Evolutionary conservation across 37 sponge, comb jelly and placozoan species (phyloP), one percentile per base, ranked within the genome.

Genomic region (Corticium candelabrum): DNA sequence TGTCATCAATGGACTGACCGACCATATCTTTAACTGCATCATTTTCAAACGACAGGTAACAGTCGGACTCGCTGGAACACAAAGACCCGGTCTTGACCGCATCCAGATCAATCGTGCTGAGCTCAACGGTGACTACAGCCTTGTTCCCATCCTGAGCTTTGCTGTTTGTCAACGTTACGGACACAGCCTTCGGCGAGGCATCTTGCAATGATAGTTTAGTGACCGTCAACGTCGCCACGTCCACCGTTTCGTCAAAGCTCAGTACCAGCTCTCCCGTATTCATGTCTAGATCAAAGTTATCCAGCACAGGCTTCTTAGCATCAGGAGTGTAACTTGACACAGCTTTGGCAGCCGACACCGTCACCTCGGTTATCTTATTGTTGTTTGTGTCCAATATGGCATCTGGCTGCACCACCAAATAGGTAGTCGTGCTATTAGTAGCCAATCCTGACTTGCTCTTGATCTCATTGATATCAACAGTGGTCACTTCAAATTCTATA

Each of bases 231-330:
- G 84, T 85, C 21, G 36, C 50, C 2, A 57, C 80, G 2, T 90
- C 88, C 15, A 94, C 76, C 1, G 84, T 90, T 37, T 94, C 94
- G 15, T 83, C 69, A 67, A 94, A 94, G 31, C 88, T 94, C 3
- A 94, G 82, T 2, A 77, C 78, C 37, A 94, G 82, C 0, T 39
- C 83, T 2, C 88, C 88, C 11, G 39, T 40, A 79, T 87, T 81
- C 15, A 85, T 27, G 68, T 90, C 75, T 2, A 93, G 72, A 32
- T 71, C 80, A 75, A 93, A 93, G 21, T 79, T 78, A 27, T 36
- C 11, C 21, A 93, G 83, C 15, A 34, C 41, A 11, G 94, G 94
- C 3, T 37, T 37, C 3, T 85, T 89, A 7, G 76, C 70, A 71
- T 93, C 94, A 15, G 78, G 73, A 32, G 70, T 85, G 70, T 80